Base-by-base conservation (phyloP, 2,888 invertebrate species). In the Stratiomys singularior region DNA sequence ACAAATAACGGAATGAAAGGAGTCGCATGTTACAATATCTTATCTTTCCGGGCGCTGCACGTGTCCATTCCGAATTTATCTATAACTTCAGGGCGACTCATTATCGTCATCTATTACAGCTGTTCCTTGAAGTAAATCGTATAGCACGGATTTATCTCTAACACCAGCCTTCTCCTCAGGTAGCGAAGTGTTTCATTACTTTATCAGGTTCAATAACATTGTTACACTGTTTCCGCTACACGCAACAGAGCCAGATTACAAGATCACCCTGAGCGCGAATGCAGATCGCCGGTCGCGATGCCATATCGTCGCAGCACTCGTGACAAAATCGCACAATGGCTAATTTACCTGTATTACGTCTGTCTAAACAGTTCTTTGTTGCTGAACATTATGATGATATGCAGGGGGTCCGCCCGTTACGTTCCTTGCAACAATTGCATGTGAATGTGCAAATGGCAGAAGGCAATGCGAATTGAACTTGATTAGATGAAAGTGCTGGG, bases 311-410 rank as follows among this genome's bases (percentile, higher is more conserved):
- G 58, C 60, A 18, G n/a, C 27, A 60, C 58, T 58, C 37, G 30
- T 52, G 74, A 74, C 74, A 58, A 60, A 60, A 74, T 74, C 60
- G 60, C 23, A 74, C 74, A 74, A 74, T 74, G 25, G 58, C 60
- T 74, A 74, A 74, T 74, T 74, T 74, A 74, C 74, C 74, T 58
- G 60, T 60, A 74, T 74, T 74, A 74, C 74, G 74, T 69, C n/a
- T 74, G 74, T 74, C 74, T 74, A 74, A 74, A 74, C 74, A 60
- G 74, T 74, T 74, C 74, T 60, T 74, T 74, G 74, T 74, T 30
- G 74, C 25, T 60, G 37, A 37, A 74, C 74, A 74, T 25, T 13
- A 23, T 15, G 37, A 37, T 23, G 25, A 60, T 56, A 60, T 47
- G 44, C 37, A 58, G 60, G 72, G 58, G 74, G 74, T 58, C 74